Percentiles rank a stretch among this genome's conserved stretches.
phyloP scores from a whole-genome alignment of 2,888 invertebrate species.

The Neocrepidodera transversa region DNA sequence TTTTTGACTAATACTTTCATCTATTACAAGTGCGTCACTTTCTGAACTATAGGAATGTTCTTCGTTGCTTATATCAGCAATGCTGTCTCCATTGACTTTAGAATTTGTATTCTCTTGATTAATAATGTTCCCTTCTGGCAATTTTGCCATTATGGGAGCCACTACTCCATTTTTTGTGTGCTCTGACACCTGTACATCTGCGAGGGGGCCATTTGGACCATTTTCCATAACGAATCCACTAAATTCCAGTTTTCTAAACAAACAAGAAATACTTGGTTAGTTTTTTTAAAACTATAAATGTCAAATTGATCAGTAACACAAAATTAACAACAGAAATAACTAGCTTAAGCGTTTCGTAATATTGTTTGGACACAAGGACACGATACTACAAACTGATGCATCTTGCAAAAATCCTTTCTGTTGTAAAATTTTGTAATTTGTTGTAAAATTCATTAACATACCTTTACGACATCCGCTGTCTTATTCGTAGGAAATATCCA shows the following conservation, averaged over 20 bases:
- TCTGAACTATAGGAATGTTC: conserved; percentile 57
- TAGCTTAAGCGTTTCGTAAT: conserved; percentile 27
- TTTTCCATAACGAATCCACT: conserved; percentile 57
- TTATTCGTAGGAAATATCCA: conserved; percentile 28
- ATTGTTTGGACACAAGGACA: conserved; percentile 23
- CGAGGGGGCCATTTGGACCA: conserved; percentile 53
- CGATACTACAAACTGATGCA: conserved; percentile 7
- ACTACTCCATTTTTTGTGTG: conserved; percentile 53
- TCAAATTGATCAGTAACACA: conserved; percentile 29
- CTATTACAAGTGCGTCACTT: conserved; percentile 58
- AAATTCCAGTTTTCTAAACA: conserved; percentile 26
- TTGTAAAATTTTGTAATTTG: not conserved
- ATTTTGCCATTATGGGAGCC: conserved; percentile 55
- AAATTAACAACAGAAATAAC: conserved; percentile 11
- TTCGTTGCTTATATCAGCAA: conserved; percentile 31
- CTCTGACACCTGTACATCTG: conserved; percentile 45
- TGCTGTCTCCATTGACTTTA: conserved; percentile 55
- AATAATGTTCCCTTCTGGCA: conserved; percentile 48
- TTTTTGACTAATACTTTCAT: conserved; percentile 52
- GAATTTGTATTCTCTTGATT: conserved; percentile 37
- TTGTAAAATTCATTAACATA: conserved; percentile 28
- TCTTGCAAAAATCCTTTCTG: conserved; percentile 8
- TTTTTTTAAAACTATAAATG: conserved; percentile 23
- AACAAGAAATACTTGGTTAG: conserved; percentile 16
- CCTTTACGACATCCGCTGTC: conserved; percentile 36